phyloP scores from a whole-genome alignment of 2,797 vertebrate genomes.

The Emydoidea blandingii region DNA sequence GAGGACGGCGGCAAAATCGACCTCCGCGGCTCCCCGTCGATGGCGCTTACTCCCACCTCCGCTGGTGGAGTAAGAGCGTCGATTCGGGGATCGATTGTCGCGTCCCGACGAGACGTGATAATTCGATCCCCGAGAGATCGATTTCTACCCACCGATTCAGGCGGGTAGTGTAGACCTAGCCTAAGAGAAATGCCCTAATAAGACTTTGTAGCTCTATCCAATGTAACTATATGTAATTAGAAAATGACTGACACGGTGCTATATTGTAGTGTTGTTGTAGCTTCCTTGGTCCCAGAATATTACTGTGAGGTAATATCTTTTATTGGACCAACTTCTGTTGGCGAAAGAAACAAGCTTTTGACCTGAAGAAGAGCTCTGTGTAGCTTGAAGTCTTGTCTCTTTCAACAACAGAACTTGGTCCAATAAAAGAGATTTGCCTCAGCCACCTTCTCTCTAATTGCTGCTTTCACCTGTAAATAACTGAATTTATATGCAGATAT shows the following conservation, averaged over 20 bases:
- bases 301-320: neutral
- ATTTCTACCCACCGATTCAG: no score
- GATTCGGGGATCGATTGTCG: no score
- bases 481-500: slow-evolving; percentile 8
- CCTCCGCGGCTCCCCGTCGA: no score
- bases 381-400: neutral
- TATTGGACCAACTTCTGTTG: neutral
- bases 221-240: neutral
- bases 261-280: neutral
- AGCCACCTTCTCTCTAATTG: neutral
- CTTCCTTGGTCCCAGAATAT: neutral
- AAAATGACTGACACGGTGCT: slow-evolving; percentile 6
- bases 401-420: neutral
- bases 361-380: neutral
- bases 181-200: neutral
- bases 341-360: neutral
- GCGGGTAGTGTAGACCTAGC: no score
- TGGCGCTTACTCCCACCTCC: no score
- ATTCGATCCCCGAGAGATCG: no score
- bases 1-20: no score
- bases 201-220: neutral
- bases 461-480: neutral
- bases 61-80: no score
- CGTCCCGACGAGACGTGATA: no score
- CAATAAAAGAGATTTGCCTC: neutral